A percentile compares a stretch with the other conserved stretches of the same genome.
These are phyloP conservation scores for Sinella curviseta DNA, from an alignment of 1,140 invertebrate genomes.

Conservation along the genomic window DNA sequence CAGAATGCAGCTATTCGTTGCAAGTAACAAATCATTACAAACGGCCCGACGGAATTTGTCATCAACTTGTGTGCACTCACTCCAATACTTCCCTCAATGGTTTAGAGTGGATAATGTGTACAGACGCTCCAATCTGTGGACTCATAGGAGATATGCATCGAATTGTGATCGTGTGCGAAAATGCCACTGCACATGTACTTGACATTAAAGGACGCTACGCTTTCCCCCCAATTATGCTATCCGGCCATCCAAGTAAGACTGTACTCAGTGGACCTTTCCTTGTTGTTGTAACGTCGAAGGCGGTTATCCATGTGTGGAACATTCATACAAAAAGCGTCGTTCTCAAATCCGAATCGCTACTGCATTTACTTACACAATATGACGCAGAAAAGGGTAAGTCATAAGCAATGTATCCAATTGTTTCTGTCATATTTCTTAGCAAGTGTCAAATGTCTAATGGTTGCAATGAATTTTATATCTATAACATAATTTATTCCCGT, in stretches of 20 bases:
- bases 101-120: constrained; percentile 44
- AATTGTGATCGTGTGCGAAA: constrained; percentile 66
- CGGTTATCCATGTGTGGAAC: constrained; percentile 52
- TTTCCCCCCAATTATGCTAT: constrained; percentile 65
- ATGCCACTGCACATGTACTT: constrained; percentile 67
- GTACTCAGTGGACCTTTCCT: constrained; percentile 53
- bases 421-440: not conserved
- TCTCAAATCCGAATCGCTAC: constrained; percentile 47
- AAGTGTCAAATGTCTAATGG: constrained; percentile 38
- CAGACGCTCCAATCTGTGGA: constrained; percentile 41
- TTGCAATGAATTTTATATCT: constrained; percentile 20
- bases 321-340: constrained; percentile 49
- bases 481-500: constrained; percentile 17
- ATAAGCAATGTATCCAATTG: not conserved
- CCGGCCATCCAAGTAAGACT: constrained; percentile 61
- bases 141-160: constrained; percentile 49
- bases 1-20: constrained; percentile 19
- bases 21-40: constrained; percentile 57
- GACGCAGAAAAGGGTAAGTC: constrained; percentile 46
- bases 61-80: constrained; percentile 37
- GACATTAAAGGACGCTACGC: constrained; percentile 59
- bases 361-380: constrained; percentile 49
- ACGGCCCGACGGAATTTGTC: constrained; percentile 52
- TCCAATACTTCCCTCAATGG: constrained; percentile 26
- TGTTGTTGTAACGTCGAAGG: constrained; percentile 51